Percentiles rank a stretch among this genome's conserved stretches.
Evolutionary conservation across 2,113 vertebrate genomes (phyloP).

Genomic region (Saccopteryx leptura): DNA sequence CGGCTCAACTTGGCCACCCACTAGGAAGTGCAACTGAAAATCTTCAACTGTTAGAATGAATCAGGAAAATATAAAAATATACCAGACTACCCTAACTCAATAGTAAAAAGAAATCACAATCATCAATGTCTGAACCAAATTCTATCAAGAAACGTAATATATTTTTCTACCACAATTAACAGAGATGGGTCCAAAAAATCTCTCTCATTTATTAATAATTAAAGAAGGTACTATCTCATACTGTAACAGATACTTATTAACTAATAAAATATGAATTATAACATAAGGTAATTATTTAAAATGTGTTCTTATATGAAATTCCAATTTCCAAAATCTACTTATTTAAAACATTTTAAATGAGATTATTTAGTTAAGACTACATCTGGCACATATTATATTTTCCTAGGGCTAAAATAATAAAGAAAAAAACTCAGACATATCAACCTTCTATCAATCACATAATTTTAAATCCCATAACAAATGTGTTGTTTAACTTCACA

Average conservation of each 20-base stretch:
- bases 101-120: constrained; percentile 26
- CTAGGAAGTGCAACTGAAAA: neutral
- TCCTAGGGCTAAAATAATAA: constrained; percentile 81
- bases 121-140: constrained; percentile 9
- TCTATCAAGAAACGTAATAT: constrained; percentile 6
- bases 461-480: constrained; percentile 84
- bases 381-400: constrained; percentile 83
- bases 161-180: constrained; percentile 43
- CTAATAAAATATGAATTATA: constrained; percentile 31
- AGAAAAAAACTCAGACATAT: constrained; percentile 78
- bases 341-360: constrained; percentile 80
- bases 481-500: constrained; percentile 82
- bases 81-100: neutral
- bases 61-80: constrained; percentile 28
- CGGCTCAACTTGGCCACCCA: neutral
- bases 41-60: neutral
- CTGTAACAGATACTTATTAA: constrained; percentile 16
- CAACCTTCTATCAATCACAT: constrained; percentile 75
- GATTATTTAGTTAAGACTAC: constrained; percentile 82
- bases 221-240: constrained; percentile 6
- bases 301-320: constrained; percentile 72
- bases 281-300: constrained; percentile 56
- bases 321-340: constrained; percentile 83
- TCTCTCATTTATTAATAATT: constrained; percentile 15
- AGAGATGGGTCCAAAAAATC: neutral